phyloP scores from a whole-genome alignment of 2,797 vertebrate genomes.

The Thripadectes ignobilis region DNA sequence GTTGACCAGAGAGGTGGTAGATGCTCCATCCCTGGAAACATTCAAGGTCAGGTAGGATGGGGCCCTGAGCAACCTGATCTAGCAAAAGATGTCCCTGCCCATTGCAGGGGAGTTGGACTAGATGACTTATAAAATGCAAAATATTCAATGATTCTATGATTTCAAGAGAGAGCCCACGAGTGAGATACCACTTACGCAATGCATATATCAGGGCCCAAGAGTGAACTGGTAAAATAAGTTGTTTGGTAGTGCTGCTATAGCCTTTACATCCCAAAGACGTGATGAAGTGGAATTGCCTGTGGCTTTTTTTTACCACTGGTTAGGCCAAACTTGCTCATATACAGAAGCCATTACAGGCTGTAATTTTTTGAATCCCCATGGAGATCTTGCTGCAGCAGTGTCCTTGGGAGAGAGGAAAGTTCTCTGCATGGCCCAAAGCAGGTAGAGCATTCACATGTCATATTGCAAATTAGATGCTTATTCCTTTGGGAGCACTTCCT shows the following conservation, averaged over 20 bases:
- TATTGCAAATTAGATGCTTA: slow-evolving; percentile 6
- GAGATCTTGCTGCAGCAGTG: background rate
- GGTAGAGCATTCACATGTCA: background rate
- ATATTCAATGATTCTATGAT: background rate
- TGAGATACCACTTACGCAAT: background rate
- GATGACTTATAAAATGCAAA: background rate
- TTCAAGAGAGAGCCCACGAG: background rate
- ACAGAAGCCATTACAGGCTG: background rate
- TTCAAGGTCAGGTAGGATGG: background rate
- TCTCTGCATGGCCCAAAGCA: background rate
- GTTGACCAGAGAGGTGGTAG: background rate
- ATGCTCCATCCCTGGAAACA: no score
- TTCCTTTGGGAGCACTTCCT: slow-evolving; percentile 23
- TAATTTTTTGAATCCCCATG: background rate
- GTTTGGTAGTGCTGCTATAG: background rate
- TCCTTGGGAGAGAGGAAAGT: background rate
- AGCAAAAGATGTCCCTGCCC: background rate
- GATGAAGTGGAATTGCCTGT: background rate
- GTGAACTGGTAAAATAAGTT: background rate
- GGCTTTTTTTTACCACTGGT: background rate
- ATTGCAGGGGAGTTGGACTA: background rate
- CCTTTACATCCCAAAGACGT: background rate
- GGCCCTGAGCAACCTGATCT: background rate
- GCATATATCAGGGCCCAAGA: background rate
- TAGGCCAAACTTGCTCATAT: background rate